A percentile compares a stretch with the other conserved stretches of the same genome.
Evolutionary conservation across 1,140 invertebrate species (phyloP).

Genomic region (Metopolophium dirhodum): DNA sequence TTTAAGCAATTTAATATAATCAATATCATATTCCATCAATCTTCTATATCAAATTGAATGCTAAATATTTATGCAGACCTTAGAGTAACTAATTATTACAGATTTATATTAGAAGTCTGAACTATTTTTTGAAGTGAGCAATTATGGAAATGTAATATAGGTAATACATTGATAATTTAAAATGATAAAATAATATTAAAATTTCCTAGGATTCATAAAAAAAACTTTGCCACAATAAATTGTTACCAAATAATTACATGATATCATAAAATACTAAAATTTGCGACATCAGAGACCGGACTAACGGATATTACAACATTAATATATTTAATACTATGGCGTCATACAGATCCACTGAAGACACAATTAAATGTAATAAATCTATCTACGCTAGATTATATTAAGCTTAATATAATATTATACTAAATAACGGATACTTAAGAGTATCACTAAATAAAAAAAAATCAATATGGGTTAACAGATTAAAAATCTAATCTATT

Average conservation of each 20-base stretch:
- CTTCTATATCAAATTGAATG: not conserved
- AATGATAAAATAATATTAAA: not conserved
- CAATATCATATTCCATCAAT: not conserved
- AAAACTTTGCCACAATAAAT: not conserved
- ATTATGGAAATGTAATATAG: not conserved
- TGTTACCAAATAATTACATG: not conserved
- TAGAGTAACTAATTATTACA: not conserved
- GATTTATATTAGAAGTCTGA: not conserved
- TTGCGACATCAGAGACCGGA: too few relatives aligned
- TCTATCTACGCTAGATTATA: not conserved
- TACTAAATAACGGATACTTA: not conserved
- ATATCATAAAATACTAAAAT: not conserved
- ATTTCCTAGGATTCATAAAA: not conserved
- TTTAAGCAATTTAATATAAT: not conserved
- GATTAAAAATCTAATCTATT: not conserved
- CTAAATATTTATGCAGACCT: not conserved
- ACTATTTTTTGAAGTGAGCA: not conserved
- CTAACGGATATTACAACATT: too few relatives aligned
- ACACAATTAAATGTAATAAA: too few relatives aligned
- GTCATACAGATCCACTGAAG: too few relatives aligned
- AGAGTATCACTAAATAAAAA: not conserved
- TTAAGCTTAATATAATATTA: not conserved
- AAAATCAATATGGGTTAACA: not conserved
- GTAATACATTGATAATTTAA: not conserved
- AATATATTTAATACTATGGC: too few relatives aligned